Percentiles rank a stretch among this genome's conserved stretches.
Evolutionary conservation across 2,113 vertebrate genomes (phyloP).

Genomic region (Hassar affinis): DNA sequence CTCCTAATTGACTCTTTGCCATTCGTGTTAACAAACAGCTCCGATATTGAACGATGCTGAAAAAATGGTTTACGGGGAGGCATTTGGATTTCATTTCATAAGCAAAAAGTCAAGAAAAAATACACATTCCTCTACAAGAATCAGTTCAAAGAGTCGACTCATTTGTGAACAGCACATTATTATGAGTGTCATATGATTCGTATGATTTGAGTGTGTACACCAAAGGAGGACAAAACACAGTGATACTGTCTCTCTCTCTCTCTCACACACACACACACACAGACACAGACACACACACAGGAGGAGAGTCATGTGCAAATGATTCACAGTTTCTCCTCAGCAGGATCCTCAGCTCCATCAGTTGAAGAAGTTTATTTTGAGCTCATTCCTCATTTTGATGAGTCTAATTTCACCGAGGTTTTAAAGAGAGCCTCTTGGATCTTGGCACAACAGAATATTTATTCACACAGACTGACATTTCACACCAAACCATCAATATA

Average conservation of each 20-base stretch:
- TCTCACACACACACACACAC: background rate
- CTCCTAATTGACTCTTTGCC: background rate
- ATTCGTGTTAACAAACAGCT: background rate
- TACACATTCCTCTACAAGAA: background rate
- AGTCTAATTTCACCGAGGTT: conserved; percentile 9
- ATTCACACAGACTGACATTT: background rate
- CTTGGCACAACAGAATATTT: background rate
- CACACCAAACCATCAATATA: background rate
- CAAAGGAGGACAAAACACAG: no score
- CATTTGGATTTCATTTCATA: background rate
- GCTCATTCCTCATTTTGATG: conserved; percentile 7
- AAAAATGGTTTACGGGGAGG: background rate
- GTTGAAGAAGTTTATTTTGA: conserved; percentile 15
- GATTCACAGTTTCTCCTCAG: conserved; percentile 26
- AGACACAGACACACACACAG: conserved; percentile 1
- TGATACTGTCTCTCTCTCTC: background rate
- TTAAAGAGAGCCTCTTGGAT: background rate
- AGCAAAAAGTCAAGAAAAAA: background rate
- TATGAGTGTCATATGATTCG: no score
- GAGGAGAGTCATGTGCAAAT: background rate
- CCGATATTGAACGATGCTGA: background rate
- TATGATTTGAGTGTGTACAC: background rate
- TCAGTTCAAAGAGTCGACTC: conserved; percentile 1
- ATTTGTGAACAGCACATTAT: background rate
- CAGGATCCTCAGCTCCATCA: conserved; percentile 26